phyloP scores from a whole-genome alignment of 2,797 vertebrate species.

The Masticophis lateralis region DNA sequence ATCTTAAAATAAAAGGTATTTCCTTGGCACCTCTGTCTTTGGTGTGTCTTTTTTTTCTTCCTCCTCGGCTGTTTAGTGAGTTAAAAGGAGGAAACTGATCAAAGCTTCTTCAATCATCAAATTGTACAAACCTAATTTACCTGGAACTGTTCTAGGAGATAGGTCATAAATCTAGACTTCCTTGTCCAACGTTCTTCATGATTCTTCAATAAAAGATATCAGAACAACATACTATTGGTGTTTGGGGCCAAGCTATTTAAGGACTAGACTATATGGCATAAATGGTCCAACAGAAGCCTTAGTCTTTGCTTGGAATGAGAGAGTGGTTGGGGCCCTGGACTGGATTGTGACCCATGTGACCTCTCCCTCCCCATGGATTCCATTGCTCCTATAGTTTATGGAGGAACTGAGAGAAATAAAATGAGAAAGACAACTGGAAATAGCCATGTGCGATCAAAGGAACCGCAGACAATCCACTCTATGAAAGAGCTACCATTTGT shows the following conservation, averaged over 20 bases:
- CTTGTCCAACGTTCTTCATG: background rate
- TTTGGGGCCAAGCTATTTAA: background rate
- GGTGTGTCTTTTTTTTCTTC: background rate
- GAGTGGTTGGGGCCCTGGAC: background rate
- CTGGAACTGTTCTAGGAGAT: background rate
- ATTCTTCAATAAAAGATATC: background rate
- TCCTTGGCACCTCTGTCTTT: background rate
- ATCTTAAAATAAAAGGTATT: background rate
- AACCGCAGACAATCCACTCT: background rate
- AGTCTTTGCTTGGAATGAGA: background rate
- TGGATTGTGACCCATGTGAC: background rate
- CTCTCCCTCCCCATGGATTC: background rate
- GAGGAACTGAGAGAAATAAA: background rate
- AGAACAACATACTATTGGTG: background rate
- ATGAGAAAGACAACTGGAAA: background rate
- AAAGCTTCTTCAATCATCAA: background rate
- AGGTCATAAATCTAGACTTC: background rate
- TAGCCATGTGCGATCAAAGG: background rate
- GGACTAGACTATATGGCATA: background rate
- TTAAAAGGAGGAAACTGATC: background rate
- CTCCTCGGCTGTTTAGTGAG: background rate
- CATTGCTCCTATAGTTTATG: background rate
- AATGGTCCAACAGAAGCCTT: background rate
- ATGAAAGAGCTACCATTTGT: background rate
- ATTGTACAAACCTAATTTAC: background rate